Base-by-base conservation (phyloP, 2,888 invertebrate genomes). In the Pseudococcus longispinus region DNA sequence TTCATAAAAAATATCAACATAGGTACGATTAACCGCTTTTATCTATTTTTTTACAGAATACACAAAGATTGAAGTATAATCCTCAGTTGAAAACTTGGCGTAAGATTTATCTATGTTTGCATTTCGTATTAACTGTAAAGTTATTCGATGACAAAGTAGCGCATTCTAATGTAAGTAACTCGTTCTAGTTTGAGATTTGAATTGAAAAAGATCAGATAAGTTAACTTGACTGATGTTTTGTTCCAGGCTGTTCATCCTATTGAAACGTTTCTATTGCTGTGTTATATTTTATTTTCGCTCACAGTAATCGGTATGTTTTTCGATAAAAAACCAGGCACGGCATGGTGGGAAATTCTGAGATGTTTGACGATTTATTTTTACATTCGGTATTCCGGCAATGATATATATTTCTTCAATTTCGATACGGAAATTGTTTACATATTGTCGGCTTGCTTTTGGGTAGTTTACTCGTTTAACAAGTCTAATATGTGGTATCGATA, bases 231-330 rank as follows among this genome's bases (percentile, higher is more conserved):
- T 13, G 1, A 8, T 37, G 9, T 37, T 37, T 37, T 84, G 20
- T 65, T 84, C 18, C 42, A 60, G 51, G 18, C 29, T 46, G 37
- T 37, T 60, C 94, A 91, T 93, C 92, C 87, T 93, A 93, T 60
- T 89, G 93, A 15, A 92, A 93, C 3, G 93, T 94, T 2, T 90
- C 93, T 18, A 90, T 92, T 83, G 93, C 93, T 51, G 55, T 82
- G 84, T 74, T 95, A 94, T 91, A 93, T 95, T 88, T 92, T 95
- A 77, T 92, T 92, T 2, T 94, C 95, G 0, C 91, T 95, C 18
- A 94, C 94, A 0, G 91, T 93, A 32, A 94, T 95, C 84, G 95
- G 95, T 0, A 92, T 95, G 92, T 90, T 95, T 11, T 94, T 95
- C 89, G 95, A 95, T 89, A 93, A 93, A 89, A 92, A 93, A 70